Base-by-base conservation (phyloP, 2,888 invertebrate genomes). In the Gastracanthus pulcherrimus region DNA sequence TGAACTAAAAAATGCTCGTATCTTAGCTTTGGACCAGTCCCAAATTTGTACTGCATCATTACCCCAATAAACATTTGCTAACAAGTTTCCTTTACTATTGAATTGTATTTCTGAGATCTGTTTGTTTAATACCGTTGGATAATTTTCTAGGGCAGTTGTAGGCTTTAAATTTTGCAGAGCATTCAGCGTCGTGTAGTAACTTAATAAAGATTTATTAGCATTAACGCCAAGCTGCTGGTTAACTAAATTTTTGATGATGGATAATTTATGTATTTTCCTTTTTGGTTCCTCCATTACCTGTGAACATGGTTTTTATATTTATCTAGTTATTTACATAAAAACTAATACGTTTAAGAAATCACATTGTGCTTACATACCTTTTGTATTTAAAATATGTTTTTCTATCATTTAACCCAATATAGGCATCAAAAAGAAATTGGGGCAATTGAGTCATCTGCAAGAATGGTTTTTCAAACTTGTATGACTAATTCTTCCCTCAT, bases 41-140 rank as follows among this genome's bases (percentile, higher is more conserved):
- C 71, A 80, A 55, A 80, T 70, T 58, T 76, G 80, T 29, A 81
- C 66, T 34, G 48, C 6, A 66, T 81, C 81, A 34, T 81, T 66
- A 3, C 70, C 76, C 71, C 81, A 81, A 26, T 38, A 76, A 1
- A 64, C 71, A 64, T 71, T 76, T 3, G 76, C 81, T 16, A 81
- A 34, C 3, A 81, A 45, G 36, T 81, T 76, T 29, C 76, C 76
- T 74, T 81, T 81, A 58, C 45, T 55, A 38, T 81, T 76, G 29
- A 81, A 81, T n/a, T 76, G 72, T 19, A 81, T 76, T 19, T 76
- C 76, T 9, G 71, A 70, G 5, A 81, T 81, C 36, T 76, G 81
- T 36, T 41, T 71, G 23, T 71, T 81, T 5, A 64, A 23, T 29
- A 76, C 26, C 7, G 31, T 41, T 7, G 76, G 58, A 66, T 19